Conservation (phyloP, 2,888 invertebrate species). For the Hoplodrina ambigua region DNA sequence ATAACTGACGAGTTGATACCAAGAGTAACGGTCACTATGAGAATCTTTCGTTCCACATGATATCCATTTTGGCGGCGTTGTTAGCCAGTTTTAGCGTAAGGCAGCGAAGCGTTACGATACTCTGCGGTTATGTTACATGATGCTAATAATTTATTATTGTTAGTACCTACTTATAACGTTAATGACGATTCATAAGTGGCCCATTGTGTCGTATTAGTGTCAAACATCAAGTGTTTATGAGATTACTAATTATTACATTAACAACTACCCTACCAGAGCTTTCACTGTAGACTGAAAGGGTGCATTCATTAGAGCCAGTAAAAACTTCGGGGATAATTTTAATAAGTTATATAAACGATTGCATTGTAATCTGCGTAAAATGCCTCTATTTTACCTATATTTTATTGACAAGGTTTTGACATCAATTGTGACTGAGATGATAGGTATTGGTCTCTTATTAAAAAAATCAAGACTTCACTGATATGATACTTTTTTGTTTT, state of each 20-base stretch:
- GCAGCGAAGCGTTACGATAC: slow-evolving; percentile 27
- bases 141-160: background rate
- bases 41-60: too few relatives aligned
- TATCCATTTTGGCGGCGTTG: too few relatives aligned
- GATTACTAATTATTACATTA: background rate
- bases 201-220: slow-evolving; percentile 19
- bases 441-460: too few relatives aligned
- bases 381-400: too few relatives aligned
- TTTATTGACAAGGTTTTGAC: too few relatives aligned
- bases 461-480: too few relatives aligned
- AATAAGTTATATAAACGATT: too few relatives aligned
- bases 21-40: background rate
- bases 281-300: background rate
- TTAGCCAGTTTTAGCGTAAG: slow-evolving; percentile 1
- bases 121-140: slow-evolving; percentile 5
- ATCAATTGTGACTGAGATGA: too few relatives aligned
- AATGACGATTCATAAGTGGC: slow-evolving; percentile 22
- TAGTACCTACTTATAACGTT: slow-evolving; percentile 8
- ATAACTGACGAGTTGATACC: slow-evolving; percentile 42
- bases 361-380: too few relatives aligned
- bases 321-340: too few relatives aligned
- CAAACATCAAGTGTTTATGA: background rate
- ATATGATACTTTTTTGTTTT: too few relatives aligned
- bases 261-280: background rate
- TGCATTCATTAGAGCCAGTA: background rate